Conservation (phyloP, 2,113 vertebrate species). For the Motacilla alba region DNA sequence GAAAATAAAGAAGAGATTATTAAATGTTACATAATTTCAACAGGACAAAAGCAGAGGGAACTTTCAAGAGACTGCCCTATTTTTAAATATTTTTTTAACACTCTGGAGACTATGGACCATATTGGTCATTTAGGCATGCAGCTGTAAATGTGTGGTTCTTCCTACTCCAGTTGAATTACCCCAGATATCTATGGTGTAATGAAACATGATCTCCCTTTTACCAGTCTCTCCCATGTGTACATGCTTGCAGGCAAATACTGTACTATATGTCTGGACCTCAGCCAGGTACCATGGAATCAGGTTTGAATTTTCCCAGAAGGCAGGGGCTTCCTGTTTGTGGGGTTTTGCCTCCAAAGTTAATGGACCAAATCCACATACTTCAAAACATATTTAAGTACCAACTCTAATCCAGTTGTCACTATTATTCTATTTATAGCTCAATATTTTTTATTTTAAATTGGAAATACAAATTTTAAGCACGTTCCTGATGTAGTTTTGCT, state of each 20-base stretch:
- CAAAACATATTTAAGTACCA: neutral
- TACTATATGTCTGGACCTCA: neutral
- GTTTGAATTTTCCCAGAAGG: neutral
- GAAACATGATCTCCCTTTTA: neutral
- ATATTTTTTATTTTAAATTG: neutral
- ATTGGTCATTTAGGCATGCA: neutral
- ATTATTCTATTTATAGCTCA: neutral
- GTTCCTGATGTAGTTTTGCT: neutral
- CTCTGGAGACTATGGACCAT: neutral
- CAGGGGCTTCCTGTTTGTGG: neutral
- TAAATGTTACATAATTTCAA: slow-evolving; percentile 66
- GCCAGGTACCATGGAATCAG: neutral
- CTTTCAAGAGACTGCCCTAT: neutral
- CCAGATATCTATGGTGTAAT: neutral
- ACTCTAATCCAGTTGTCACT: neutral
- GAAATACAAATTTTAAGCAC: neutral
- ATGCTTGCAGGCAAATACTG: neutral
- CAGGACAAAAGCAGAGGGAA: neutral
- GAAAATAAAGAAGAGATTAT: slow-evolving; percentile 56
- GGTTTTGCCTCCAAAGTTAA: neutral
- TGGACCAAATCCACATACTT: neutral
- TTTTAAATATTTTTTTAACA: neutral
- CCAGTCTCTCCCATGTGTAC: neutral
- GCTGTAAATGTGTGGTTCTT: neutral
- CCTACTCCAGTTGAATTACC: neutral